Conservation (phyloP, 2,113 vertebrate species). For the Pardalotus punctatus region DNA sequence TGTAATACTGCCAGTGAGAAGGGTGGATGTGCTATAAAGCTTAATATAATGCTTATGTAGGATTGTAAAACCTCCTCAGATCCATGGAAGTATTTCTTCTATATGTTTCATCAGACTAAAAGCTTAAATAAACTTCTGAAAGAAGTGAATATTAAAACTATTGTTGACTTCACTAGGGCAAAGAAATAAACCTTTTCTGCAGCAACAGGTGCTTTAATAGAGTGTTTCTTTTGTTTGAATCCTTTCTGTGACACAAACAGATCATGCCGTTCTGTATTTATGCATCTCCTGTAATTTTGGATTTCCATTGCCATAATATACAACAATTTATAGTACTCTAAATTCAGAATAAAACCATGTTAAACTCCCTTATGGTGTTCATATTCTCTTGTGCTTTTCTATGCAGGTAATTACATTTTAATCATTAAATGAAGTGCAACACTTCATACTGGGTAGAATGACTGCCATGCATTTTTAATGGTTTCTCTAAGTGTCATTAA, state of each 20-base stretch:
- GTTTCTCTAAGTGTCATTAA: constrained; percentile 42
- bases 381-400: constrained; percentile 35
- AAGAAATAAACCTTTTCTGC: not conserved
- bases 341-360: not conserved
- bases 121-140: not conserved
- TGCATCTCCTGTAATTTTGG: not conserved
- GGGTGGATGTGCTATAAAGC: not conserved
- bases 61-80: not conserved
- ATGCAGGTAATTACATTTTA: constrained; percentile 56
- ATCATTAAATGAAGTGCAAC: constrained; percentile 49
- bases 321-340: not conserved
- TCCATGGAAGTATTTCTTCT: not conserved
- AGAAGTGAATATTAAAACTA: not conserved
- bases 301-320: not conserved
- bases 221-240: not conserved
- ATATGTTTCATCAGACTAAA: not conserved
- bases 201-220: not conserved
- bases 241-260: not conserved
- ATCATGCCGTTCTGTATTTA: not conserved
- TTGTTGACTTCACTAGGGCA: not conserved
- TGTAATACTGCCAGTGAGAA: not conserved
- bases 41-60: not conserved
- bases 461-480: constrained; percentile 47
- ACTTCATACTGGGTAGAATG: constrained; percentile 38
- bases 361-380: not conserved